phyloP scores from a whole-genome alignment of 2,797 vertebrate genomes.

The Halcyon leucocephala region DNA sequence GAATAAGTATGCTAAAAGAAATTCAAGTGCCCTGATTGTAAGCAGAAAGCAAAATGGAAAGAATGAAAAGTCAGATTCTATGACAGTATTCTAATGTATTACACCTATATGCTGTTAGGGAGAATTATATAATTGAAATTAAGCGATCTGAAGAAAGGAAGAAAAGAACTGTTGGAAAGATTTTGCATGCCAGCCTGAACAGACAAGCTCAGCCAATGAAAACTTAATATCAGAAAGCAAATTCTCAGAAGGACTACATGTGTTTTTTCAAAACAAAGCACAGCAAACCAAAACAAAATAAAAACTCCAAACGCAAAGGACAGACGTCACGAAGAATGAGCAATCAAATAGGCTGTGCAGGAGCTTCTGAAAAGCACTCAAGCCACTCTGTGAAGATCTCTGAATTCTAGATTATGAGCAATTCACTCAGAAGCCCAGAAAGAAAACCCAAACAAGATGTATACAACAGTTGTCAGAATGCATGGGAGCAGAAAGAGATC shows the following conservation, averaged over 20 bases:
- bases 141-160: conserved; percentile 51
- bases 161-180: not conserved
- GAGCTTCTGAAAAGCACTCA: not conserved
- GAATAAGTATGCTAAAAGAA: conserved; percentile 29
- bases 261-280: not conserved
- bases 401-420: not conserved
- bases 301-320: not conserved
- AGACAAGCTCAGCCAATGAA: not conserved
- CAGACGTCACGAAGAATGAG: not conserved
- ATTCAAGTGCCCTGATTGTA: conserved; percentile 21
- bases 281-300: not conserved
- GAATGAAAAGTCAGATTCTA: conserved; percentile 39
- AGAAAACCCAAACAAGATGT: not conserved
- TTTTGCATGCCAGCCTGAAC: not conserved
- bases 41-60: conserved; percentile 47
- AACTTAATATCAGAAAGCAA: not conserved
- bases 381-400: not conserved
- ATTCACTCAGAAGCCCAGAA: not conserved
- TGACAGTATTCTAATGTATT: conserved; percentile 33
- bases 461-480: not conserved
- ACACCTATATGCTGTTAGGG: conserved; percentile 50
- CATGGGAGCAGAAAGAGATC: not conserved
- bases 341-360: not conserved
- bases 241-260: not conserved
- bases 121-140: conserved; percentile 62